A percentile compares a stretch with the other conserved stretches of the same genome.
Evolutionary conservation across 2,113 vertebrate species (phyloP).

Genomic region (Tursiops truncatus): DNA sequence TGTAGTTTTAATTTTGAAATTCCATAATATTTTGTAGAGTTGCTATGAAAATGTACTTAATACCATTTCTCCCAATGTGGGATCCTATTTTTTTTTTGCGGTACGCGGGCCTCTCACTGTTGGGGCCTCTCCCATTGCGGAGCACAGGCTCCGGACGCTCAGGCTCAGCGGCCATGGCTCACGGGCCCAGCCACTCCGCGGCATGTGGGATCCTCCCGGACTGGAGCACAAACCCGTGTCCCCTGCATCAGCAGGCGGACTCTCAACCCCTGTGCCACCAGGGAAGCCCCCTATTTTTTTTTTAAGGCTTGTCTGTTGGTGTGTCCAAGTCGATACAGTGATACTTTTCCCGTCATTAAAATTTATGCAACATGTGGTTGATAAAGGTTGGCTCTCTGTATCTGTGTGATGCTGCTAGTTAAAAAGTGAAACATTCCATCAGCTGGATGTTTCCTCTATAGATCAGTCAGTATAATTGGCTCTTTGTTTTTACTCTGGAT

Average conservation of each 20-base stretch:
- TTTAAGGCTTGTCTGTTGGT: background rate
- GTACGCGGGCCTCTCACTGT: no score
- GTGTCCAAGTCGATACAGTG: background rate
- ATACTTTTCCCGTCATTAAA: background rate
- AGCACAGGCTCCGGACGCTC: no score
- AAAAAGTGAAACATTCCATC: background rate
- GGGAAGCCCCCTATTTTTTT: background rate
- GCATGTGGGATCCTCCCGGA: no score
- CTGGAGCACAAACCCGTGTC: no score
- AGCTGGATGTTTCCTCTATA: background rate
- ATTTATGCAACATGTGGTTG: background rate
- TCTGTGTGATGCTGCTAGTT: background rate
- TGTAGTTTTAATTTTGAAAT: conserved; percentile 24
- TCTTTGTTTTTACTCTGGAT: conserved; percentile 11
- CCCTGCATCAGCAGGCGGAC: no score
- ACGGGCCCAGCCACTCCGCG: no score
- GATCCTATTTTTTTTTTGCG: background rate
- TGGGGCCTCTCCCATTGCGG: no score
- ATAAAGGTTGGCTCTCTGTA: background rate
- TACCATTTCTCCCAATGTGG: background rate
- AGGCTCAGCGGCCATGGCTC: no score
- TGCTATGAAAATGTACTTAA: background rate
- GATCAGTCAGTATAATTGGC: background rate
- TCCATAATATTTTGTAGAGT: background rate
- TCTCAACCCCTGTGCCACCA: no score